Percentiles rank a stretch among this genome's conserved stretches.
Evolutionary conservation across 2,113 vertebrate genomes (phyloP).

Genomic region (Chaetodon trifascialis): DNA sequence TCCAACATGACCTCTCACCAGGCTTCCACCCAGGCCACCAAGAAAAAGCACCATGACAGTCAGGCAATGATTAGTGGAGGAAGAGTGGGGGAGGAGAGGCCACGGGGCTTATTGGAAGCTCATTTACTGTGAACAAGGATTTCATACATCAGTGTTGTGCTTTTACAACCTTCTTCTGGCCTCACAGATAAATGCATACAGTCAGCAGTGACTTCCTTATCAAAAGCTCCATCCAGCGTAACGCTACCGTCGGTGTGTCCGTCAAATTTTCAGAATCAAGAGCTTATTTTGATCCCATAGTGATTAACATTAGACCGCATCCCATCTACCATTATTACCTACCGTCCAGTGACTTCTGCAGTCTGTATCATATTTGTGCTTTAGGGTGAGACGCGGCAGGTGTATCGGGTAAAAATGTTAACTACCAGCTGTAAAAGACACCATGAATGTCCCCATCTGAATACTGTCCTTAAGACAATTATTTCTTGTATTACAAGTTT

Average conservation of each 20-base stretch:
- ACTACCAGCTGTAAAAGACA: no score
- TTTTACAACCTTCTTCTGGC: constrained; percentile 23
- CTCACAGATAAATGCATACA: not conserved
- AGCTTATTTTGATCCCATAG: not conserved
- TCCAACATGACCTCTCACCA: constrained; percentile 79
- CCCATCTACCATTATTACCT: not conserved
- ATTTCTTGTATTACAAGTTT: no score
- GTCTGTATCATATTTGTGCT: not conserved
- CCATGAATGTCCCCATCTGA: no score
- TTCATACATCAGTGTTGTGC: constrained; percentile 43
- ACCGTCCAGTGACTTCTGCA: not conserved
- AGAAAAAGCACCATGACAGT: constrained; percentile 59
- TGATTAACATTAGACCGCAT: not conserved
- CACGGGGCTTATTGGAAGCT: constrained; percentile 54
- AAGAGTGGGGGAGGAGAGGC: constrained; percentile 57
- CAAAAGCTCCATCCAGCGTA: not conserved
- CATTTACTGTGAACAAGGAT: constrained; percentile 58
- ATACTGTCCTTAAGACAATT: no score
- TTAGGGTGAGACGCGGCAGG: no score
- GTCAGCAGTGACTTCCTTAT: not conserved
- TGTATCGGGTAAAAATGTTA: no score
- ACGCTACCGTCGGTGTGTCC: no score
- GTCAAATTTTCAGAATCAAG: not conserved
- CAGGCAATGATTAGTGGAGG: constrained; percentile 67
- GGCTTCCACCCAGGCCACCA: constrained; percentile 48